Conservation (phyloP, 2,797 vertebrate species). For the Hypotaenidia okinawae region DNA sequence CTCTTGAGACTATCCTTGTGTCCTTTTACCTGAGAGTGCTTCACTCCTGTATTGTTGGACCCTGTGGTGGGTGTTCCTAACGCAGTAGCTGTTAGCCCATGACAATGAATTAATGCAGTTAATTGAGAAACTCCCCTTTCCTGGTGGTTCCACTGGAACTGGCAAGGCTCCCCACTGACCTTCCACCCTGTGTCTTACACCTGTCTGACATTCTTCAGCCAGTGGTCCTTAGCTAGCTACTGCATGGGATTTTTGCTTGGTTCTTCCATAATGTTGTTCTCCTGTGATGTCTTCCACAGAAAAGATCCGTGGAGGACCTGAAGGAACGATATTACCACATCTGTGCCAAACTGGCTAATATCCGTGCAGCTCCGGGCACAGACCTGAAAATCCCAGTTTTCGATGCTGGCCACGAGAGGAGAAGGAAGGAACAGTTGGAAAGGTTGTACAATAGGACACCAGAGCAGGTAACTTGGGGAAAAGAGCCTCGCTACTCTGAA, state of each 20-base stretch:
- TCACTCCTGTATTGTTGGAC: background rate
- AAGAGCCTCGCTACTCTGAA: background rate
- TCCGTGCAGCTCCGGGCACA: constrained; percentile 89
- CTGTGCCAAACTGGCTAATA: constrained; percentile 94
- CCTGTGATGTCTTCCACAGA: constrained; percentile 76
- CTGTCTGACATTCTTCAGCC: background rate
- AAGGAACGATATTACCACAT: constrained; percentile 97
- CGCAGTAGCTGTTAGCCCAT: background rate
- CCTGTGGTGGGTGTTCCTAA: background rate
- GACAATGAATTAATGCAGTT: background rate
- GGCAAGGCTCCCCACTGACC: background rate
- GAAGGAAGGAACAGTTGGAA: constrained; percentile 96
- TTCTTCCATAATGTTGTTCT: background rate
- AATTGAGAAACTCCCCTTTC: background rate
- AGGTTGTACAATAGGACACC: constrained; percentile 96
- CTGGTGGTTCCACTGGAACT: background rate
- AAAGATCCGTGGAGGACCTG: constrained; percentile 94
- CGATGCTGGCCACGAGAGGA: constrained; percentile 94
- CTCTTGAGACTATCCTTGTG: background rate
- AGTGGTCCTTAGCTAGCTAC: background rate
- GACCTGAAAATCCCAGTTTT: constrained; percentile 96
- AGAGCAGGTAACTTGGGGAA: constrained; percentile 86
- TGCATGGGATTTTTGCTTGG: background rate
- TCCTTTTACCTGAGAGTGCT: background rate
- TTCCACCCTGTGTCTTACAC: background rate